Base-by-base conservation (phyloP, 2,797 vertebrate species). In the Leptatherina wallacei region DNA sequence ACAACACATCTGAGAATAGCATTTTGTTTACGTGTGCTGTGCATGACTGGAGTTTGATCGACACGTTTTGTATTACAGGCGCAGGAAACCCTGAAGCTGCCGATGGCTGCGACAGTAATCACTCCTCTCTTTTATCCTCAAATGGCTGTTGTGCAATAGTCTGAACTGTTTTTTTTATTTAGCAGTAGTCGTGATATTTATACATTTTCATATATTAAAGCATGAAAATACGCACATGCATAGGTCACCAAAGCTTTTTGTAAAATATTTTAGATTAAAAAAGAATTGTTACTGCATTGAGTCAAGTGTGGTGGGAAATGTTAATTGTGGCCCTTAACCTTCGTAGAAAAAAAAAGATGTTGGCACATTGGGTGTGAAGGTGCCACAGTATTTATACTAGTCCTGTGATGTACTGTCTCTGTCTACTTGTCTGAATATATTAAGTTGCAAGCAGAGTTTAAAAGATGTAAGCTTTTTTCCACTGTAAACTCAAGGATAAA, bases 81-180 rank as follows among this genome's bases (percentile, higher is more conserved):
- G 97, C 89, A 96, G 95, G 90, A 99, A 98, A 84, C 97, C 97
- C 1, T 99, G 87, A 96, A 35, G 60, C n/a, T 33, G 8, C 35
- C 4, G n/a, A 38, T 32, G 4, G 12, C 69, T 84, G 38, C 70
- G 81, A 61, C 77, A 73, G 61, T 63, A 55, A 78, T 36, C 71
- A 73, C 80, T 83, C 40, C 65, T 65, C 64, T 63, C 51, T 14
- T 13, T 56, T 66, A 30, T 79, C 73, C 71, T 85, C 80, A 79
- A 77, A 80, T 82, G 83, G 74, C 84, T 90, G 80, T 85, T 88
- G 93, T 95, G 93, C 94, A 94, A 94, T 95, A 92, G 58, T 91
- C 75, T 77, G 30, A 82, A 81, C 52, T 81, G 86, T 90, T 92
- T 91, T 87, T 27, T 69, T 75, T 83, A 77, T 87, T 68, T 87